phyloP scores from a whole-genome alignment of 2,888 invertebrate species.

The Archaeoteleia sp. region DNA sequence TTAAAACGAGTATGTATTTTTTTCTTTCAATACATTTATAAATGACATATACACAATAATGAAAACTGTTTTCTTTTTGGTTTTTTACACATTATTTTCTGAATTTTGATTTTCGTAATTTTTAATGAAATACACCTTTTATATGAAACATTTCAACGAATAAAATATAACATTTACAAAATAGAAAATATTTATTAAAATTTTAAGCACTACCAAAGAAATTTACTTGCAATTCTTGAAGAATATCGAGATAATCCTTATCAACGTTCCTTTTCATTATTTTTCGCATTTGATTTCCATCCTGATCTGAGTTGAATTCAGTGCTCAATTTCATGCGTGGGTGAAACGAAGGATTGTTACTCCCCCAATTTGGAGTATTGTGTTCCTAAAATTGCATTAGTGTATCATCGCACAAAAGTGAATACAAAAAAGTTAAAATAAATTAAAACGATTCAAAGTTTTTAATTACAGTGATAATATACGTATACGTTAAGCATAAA shows the following conservation, averaged over 20 bases:
- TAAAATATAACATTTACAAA: not conserved
- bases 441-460: too few relatives aligned
- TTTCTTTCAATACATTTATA: too few relatives aligned
- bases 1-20: not conserved
- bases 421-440: conserved; percentile 2
- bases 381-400: too few relatives aligned
- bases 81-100: too few relatives aligned
- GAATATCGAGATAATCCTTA: conserved; percentile 36
- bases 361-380: conserved; percentile 8
- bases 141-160: conserved; percentile 2
- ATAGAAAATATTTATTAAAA: conserved; percentile 2
- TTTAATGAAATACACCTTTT: not conserved
- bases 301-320: too few relatives aligned
- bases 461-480: too few relatives aligned
- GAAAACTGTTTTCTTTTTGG: not conserved
- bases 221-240: conserved; percentile 61
- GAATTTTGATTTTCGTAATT: too few relatives aligned
- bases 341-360: conserved; percentile 16
- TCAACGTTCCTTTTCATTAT: conserved; percentile 27
- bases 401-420: too few relatives aligned
- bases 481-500: too few relatives aligned
- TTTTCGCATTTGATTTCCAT: conserved; percentile 15
- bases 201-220: conserved; percentile 49
- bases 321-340: conserved; percentile 12
- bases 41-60: not conserved